These are phyloP conservation scores for Drosophila jambulina DNA, from an alignment of 1,140 invertebrate genomes.

Conservation along the genomic window DNA sequence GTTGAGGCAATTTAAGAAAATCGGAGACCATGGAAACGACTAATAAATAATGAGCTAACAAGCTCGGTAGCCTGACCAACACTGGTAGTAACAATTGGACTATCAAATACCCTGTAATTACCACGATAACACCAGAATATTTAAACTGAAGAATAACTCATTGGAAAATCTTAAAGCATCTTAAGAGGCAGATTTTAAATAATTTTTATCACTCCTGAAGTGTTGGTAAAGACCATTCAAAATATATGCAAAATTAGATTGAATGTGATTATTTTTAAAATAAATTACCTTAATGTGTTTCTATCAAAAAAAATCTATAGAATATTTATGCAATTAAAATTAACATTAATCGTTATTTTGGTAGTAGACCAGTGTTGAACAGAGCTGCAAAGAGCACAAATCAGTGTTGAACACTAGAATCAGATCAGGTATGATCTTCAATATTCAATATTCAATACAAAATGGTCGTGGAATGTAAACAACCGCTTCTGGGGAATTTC, in stretches of 20 bases:
- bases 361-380: background rate
- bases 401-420: background rate
- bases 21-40: slow-evolving; percentile 35
- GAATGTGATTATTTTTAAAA: background rate
- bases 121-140: too few relatives aligned
- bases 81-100: background rate
- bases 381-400: background rate
- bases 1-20: slow-evolving; percentile 23
- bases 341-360: background rate
- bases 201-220: background rate
- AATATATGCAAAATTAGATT: background rate
- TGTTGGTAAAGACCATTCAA: background rate
- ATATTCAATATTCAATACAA: too few relatives aligned
- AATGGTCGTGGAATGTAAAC: background rate
- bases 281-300: background rate
- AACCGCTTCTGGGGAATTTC: slow-evolving; percentile 1
- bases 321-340: too few relatives aligned
- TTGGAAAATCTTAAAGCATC: too few relatives aligned
- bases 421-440: too few relatives aligned
- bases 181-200: too few relatives aligned
- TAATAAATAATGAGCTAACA: slow-evolving; percentile 47
- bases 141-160: accelerated
- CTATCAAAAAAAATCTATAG: background rate
- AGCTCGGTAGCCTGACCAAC: slow-evolving; percentile 18
- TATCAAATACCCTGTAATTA: slow-evolving; percentile 13